Evolutionary conservation across 2,888 invertebrate species (phyloP).

Genomic region (Cheiracanthium punctorium): DNA sequence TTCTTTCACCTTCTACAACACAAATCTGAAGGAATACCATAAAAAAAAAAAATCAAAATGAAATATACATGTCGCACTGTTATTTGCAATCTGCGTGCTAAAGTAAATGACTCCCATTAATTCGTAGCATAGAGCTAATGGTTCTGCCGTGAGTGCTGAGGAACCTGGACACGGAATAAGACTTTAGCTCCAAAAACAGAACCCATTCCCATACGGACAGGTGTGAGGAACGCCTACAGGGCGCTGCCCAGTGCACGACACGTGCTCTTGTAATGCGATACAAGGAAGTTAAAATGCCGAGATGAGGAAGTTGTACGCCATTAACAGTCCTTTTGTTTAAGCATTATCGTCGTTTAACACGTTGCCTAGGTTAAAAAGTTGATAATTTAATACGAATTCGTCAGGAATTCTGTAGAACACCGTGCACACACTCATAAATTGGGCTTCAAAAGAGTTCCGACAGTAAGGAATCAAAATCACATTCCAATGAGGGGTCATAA

Average conservation of each 20-base stretch:
- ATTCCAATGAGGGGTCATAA: too few relatives aligned
- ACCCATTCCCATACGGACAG: constrained; percentile 47
- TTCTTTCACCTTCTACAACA: background rate
- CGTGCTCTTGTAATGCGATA: background rate
- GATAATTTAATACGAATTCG: too few relatives aligned
- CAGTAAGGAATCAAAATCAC: too few relatives aligned
- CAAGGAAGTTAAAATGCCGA: background rate
- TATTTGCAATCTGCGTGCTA: constrained; percentile 54
- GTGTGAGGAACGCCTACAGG: constrained; percentile 63
- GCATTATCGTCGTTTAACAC: too few relatives aligned
- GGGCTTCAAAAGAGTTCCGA: too few relatives aligned
- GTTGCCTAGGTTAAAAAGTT: too few relatives aligned
- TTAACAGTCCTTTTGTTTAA: too few relatives aligned
- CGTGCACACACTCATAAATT: too few relatives aligned
- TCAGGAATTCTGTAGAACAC: too few relatives aligned
- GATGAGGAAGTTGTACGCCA: background rate
- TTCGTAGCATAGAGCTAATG: constrained; percentile 40
- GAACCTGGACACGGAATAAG: constrained; percentile 26
- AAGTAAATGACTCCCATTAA: constrained; percentile 46
- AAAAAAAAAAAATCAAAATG: background rate
- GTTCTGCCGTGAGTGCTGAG: constrained; percentile 43
- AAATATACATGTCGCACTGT: background rate
- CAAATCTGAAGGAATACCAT: background rate
- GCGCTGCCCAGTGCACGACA: constrained; percentile 38
- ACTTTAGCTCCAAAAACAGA: constrained; percentile 32